Evolutionary conservation across 2,888 invertebrate species (phyloP).

Genomic region (Loripinus fragilis): DNA sequence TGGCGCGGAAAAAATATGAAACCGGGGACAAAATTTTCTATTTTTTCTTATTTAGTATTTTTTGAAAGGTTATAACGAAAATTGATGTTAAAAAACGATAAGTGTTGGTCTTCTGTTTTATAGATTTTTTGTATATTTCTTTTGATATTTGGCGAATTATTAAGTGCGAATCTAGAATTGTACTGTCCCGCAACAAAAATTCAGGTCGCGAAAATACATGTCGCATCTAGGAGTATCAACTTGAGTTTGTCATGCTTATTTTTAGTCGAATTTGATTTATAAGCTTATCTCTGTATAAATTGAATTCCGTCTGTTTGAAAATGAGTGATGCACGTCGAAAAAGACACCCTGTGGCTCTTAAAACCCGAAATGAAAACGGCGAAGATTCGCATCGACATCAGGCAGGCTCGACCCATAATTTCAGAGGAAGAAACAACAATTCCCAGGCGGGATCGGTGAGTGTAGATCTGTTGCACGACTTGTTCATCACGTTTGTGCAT

Average conservation of each 20-base stretch:
- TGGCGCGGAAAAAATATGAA: too few species aligned
- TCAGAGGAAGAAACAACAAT: conserved; percentile 49
- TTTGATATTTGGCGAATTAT: too few species aligned
- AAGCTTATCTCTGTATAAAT: background rate
- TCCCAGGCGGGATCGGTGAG: conserved; percentile 45
- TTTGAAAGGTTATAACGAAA: too few species aligned
- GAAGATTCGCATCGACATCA: conserved; percentile 64
- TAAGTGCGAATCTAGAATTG: too few species aligned
- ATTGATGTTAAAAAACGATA: too few species aligned
- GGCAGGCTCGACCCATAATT: conserved; percentile 31
- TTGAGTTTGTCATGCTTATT: conserved; percentile 21
- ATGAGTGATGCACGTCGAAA: conserved; percentile 78
- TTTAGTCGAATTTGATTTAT: background rate
- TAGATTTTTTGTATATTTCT: too few species aligned
- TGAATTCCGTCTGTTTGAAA: conserved; percentile 4
- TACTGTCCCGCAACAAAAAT: background rate
- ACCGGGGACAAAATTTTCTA: too few species aligned
- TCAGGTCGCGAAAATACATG: conserved; percentile 9
- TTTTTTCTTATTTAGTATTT: too few species aligned
- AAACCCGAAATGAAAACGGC: conserved; percentile 69
- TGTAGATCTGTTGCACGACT: background rate
- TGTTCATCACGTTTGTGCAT: background rate
- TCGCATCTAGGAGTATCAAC: background rate
- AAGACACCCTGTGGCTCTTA: conserved; percentile 65
- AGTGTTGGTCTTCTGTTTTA: too few species aligned